Evolutionary conservation across 1,140 invertebrate genomes (phyloP).

Genomic region (Spodoptera frugiperda): DNA sequence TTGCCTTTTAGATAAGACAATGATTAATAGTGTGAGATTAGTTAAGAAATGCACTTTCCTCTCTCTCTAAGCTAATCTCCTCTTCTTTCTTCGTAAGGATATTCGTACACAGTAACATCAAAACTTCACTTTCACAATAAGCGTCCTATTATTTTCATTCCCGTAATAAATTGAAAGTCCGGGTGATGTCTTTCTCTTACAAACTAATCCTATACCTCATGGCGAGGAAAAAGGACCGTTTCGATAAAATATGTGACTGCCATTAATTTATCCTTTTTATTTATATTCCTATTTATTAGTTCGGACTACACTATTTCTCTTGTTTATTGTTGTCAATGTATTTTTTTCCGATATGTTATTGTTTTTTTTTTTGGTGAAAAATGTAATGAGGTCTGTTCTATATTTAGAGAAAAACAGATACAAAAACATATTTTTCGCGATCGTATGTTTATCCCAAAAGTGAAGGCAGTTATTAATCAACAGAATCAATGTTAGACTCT

Average conservation of each 20-base stretch:
- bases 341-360: not conserved
- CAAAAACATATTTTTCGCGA: too few relatives aligned
- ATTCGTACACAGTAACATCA: too few relatives aligned
- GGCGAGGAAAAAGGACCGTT: conserved; percentile 22
- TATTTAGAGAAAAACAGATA: too few relatives aligned
- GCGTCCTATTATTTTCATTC: not conserved
- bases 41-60: too few relatives aligned
- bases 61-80: too few relatives aligned
- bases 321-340: conserved; percentile 9
- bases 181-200: conserved; percentile 23
- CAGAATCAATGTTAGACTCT: too few relatives aligned
- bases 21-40: too few relatives aligned
- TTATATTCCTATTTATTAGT: conserved; percentile 37
- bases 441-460: too few relatives aligned
- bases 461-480: too few relatives aligned
- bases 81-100: too few relatives aligned
- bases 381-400: not conserved
- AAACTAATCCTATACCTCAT: conserved; percentile 42
- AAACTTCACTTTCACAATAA: conserved; percentile 13
- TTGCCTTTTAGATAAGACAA: too few relatives aligned
- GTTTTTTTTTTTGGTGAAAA: not conserved
- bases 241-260: conserved; percentile 39
- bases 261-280: conserved; percentile 42
- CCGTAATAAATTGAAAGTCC: conserved; percentile 24
- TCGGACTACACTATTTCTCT: conserved; percentile 17